Evolutionary conservation across 2,888 invertebrate genomes (phyloP).

Genomic region (Zhengitettix transpicula): DNA sequence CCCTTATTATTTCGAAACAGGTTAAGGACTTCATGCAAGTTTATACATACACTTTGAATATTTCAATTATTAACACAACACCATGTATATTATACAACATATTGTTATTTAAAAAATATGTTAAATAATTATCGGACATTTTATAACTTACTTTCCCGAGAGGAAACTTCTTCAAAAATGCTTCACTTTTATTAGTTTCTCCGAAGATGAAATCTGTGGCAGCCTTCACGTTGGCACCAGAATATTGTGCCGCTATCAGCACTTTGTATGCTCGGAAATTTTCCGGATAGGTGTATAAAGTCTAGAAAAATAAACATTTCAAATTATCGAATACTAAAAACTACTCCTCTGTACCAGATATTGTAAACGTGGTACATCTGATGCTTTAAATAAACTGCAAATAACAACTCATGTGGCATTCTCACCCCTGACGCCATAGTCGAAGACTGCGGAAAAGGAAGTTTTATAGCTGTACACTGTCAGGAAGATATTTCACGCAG

Average conservation of each 20-base stretch:
- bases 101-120: too few relatives aligned
- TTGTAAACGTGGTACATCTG: neutral
- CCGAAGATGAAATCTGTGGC: slow-evolving; percentile 80
- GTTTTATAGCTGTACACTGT: slow-evolving; percentile 15
- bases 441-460: slow-evolving; percentile 21
- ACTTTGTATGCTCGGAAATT: slow-evolving; percentile 98
- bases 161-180: slow-evolving; percentile 89
- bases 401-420: slow-evolving; percentile 17
- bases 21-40: too few relatives aligned
- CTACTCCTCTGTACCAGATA: neutral
- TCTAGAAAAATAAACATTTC: slow-evolving; percentile 38
- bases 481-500: too few relatives aligned
- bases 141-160: slow-evolving; percentile 67
- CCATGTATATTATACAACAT: too few relatives aligned
- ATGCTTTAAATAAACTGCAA: slow-evolving; percentile 1
- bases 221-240: slow-evolving; percentile 71
- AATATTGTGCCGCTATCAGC: slow-evolving; percentile 93
- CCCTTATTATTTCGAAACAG: too few relatives aligned
- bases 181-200: slow-evolving; percentile 76
- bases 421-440: slow-evolving; percentile 38
- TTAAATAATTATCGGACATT: too few relatives aligned
- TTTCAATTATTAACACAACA: too few relatives aligned
- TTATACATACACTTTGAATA: too few relatives aligned
- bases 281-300: slow-evolving; percentile 93
- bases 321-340: neutral